Percentiles rank a stretch among this genome's conserved stretches.
phyloP scores from a whole-genome alignment of 2,888 invertebrate genomes.

The Chouioia cunea region DNA sequence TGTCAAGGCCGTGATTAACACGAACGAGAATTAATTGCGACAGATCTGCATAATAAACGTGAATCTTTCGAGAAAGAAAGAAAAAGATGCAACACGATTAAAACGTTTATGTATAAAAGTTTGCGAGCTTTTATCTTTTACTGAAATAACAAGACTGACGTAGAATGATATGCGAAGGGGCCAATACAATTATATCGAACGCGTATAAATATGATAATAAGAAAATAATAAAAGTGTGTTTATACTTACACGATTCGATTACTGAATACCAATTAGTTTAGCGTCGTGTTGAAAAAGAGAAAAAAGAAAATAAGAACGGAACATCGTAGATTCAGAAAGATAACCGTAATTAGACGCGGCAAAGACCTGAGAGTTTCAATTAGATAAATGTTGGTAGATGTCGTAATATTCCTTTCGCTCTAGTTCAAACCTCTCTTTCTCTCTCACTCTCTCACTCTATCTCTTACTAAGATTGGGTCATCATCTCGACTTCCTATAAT shows the following conservation, averaged over 20 bases:
- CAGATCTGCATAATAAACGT: background rate
- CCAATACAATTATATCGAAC: too few relatives aligned
- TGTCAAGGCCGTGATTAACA: conserved; percentile 30
- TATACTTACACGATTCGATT: background rate
- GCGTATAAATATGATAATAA: background rate
- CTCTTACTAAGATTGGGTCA: background rate
- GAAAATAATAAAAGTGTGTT: background rate
- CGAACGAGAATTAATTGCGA: background rate
- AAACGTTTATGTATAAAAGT: too few relatives aligned
- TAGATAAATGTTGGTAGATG: conserved; percentile 49
- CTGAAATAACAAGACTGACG: too few relatives aligned
- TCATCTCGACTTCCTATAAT: conserved; percentile 6
- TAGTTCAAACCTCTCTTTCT: conserved; percentile 27
- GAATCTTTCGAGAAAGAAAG: conserved; percentile 5
- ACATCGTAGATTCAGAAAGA: conserved; percentile 46
- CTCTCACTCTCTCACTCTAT: conserved; percentile 29
- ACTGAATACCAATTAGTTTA: background rate
- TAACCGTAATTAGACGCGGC: conserved; percentile 49
- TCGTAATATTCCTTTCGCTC: conserved; percentile 35
- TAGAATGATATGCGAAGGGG: too few relatives aligned
- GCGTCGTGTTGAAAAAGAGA: background rate
- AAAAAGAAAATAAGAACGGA: conserved; percentile 30
- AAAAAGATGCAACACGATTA: too few relatives aligned
- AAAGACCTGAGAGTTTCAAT: conserved; percentile 48
- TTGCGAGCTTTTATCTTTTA: too few relatives aligned